Evolutionary conservation across 2,113 vertebrate genomes (phyloP), one percentile per base, ranked within the genome.

Genomic region (Toxotes chatareus): DNA sequence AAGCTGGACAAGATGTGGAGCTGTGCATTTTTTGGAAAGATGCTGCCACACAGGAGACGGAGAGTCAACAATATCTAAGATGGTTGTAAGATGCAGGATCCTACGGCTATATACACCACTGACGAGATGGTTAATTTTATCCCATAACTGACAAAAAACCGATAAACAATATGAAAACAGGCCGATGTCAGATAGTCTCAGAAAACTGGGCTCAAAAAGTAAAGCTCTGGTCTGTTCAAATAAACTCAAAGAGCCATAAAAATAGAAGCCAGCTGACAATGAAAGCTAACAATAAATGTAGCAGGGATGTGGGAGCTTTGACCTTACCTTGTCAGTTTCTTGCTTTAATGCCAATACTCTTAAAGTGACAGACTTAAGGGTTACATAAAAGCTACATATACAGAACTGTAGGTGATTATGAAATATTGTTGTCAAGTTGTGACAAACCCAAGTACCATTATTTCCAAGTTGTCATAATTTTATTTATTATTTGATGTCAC

Each of bases 1-100:
- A 56, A 81, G 56, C 66, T 47, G 46, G 31, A 3, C 21, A 11
- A 23, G 32, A 27, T 27, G 27, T 27, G 27, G 27, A 27, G 27
- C 27, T 27, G 27, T 27, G 27, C 27, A 27, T 27, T 27, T 27
- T 53, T 32, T 19, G 42, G 2, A 51, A 14, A 47, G 42, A 59
- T 40, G 71, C 46, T 76, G 53, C 56, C 69, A 59, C 42, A 78
- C 51, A 76, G 53, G 79, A 55, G 60, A 69, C 14, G 53, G 49
- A 69, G 70, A 75, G 57, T 36, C 51, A 64, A 49, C 13, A 38
- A 34, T 23, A 67, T 68, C 68, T 19, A 36, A 67, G 66, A 64
- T 23, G n/a, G 11, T 9, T 83, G 40, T 53, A 42, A 57, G 73
- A 80, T 69, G 40, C 51, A 19, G 34, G 23, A 73, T 79, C 53